Percentiles rank a stretch among this genome's conserved stretches.
Conservation (phyloP, 2,797 vertebrate genomes). For the Silurus aristotelis region DNA sequence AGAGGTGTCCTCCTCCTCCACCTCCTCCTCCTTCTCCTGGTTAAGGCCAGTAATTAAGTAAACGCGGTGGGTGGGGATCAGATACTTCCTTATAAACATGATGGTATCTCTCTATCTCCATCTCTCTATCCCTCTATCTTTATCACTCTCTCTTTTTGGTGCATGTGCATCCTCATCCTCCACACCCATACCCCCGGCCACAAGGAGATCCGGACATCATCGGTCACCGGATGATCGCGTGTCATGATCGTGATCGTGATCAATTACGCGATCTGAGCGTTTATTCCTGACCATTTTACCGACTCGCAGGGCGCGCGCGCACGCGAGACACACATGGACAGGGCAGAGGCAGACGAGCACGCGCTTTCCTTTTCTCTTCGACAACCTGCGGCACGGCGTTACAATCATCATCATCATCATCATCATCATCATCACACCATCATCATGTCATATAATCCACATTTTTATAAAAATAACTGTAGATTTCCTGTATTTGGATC, state of each 20-base stretch:
- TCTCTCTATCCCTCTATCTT: constrained; percentile 5
- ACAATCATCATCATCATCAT: background rate
- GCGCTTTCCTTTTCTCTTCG: background rate
- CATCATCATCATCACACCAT: too few relatives aligned
- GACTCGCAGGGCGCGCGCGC: background rate
- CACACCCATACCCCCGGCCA: constrained; percentile 45
- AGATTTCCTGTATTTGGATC: too few relatives aligned
- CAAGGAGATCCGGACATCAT: constrained; percentile 22
- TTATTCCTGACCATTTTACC: background rate
- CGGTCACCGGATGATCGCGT: background rate
- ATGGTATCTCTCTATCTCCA: background rate
- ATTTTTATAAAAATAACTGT: too few relatives aligned
- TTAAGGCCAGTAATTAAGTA: background rate
- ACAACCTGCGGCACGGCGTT: constrained; percentile 35
- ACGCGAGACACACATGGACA: background rate
- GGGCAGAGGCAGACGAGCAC: constrained; percentile 9
- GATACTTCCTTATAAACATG: constrained; percentile 1
- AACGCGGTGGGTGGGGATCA: constrained; percentile 11
- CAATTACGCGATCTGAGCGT: background rate
- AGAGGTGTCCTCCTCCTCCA: constrained; percentile 23
- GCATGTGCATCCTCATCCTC: constrained; percentile 32
- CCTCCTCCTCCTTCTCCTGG: background rate
- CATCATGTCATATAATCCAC: too few relatives aligned
- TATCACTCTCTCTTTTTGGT: background rate
- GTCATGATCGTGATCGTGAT: too few relatives aligned